These are phyloP conservation scores for Eupithecia tripunctaria DNA, from an alignment of 2,888 invertebrate species.

Conservation along the genomic window DNA sequence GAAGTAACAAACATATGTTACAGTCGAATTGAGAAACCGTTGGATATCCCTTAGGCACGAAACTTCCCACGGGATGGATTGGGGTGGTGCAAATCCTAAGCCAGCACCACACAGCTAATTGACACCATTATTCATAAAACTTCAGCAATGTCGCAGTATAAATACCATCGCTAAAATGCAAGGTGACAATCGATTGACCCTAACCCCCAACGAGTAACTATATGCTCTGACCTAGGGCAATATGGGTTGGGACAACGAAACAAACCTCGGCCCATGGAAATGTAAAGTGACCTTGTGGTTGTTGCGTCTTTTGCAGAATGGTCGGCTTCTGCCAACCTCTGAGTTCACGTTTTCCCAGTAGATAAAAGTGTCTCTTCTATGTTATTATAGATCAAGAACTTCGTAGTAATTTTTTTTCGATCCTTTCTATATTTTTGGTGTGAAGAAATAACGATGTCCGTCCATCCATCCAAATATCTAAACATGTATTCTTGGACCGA, in stretches of 20 bases:
- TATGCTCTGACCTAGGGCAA: slow-evolving; percentile 4
- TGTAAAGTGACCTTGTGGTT: background rate
- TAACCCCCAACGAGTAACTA: background rate
- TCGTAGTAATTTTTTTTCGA: background rate
- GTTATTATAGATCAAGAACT: background rate
- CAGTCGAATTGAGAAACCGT: too few species aligned
- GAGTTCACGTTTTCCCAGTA: background rate
- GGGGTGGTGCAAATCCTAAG: too few species aligned
- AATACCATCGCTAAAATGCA: background rate
- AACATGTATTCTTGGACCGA: too few species aligned
- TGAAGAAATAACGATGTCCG: background rate
- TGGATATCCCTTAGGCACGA: too few species aligned
- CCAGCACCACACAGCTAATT: too few species aligned
- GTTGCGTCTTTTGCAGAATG: background rate
- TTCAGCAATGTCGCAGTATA: background rate
- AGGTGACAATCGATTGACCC: background rate
- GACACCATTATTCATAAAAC: too few species aligned
- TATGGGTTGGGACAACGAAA: background rate
- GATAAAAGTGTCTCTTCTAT: background rate
- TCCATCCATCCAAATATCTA: too few species aligned
- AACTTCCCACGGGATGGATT: too few species aligned
- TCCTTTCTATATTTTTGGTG: background rate
- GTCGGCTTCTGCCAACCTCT: background rate
- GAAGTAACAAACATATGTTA: too few species aligned
- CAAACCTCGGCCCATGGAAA: background rate